These are phyloP conservation scores for Antigone vipio DNA, from an alignment of 2,113 vertebrate species.

Conservation along the genomic window DNA sequence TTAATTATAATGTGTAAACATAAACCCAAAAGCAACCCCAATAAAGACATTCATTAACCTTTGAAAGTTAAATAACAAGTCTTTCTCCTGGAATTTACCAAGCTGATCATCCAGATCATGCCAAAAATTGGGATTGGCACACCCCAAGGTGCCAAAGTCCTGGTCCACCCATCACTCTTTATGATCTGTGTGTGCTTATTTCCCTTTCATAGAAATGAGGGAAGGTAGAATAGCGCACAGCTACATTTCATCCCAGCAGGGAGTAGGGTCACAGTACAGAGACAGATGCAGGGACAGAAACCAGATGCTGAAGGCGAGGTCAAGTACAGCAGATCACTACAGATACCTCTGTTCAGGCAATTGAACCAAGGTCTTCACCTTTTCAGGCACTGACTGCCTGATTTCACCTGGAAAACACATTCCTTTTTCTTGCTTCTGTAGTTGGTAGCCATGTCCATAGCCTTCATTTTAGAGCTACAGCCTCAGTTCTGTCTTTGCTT, in stretches of 20 bases:
- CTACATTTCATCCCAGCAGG: neutral
- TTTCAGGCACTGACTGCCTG: neutral
- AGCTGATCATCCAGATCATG: neutral
- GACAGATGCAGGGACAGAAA: neutral
- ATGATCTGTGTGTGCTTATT: neutral
- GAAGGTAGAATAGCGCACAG: accelerated
- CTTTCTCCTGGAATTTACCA: neutral
- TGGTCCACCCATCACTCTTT: accelerated
- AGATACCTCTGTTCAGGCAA: neutral
- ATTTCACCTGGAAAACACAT: neutral
- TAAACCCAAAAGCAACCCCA: neutral
- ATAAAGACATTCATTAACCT: neutral
- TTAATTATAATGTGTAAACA: neutral
- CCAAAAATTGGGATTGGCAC: accelerated
- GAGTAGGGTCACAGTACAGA: neutral
- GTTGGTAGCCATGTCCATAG: neutral
- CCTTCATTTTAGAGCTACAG: neutral
- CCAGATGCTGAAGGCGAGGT: neutral
- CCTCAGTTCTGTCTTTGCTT: neutral
- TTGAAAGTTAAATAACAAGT: neutral
- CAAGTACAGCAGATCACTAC: accelerated
- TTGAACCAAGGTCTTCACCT: neutral
- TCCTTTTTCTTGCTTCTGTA: neutral
- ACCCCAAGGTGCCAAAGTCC: neutral
- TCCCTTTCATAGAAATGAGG: neutral